Conservation (phyloP, 1,140 invertebrate species). For the Caenorhabditis tropicalis region DNA sequence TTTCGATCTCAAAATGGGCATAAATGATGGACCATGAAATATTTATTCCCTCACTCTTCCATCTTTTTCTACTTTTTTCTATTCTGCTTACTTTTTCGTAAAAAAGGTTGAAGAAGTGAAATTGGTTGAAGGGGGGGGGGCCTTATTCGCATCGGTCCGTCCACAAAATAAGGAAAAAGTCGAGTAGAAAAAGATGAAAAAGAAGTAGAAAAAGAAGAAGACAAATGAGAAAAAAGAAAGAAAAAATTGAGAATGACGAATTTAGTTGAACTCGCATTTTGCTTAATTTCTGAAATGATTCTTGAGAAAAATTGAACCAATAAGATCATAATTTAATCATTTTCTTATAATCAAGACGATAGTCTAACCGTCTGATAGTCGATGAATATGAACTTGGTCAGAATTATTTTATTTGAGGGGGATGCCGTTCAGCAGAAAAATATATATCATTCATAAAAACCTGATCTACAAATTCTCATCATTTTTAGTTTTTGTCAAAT, state of each 20-base stretch:
- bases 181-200: background rate
- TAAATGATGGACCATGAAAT: constrained; percentile 33
- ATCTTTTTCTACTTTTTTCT: background rate
- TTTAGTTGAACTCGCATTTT: background rate
- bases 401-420: too few species aligned
- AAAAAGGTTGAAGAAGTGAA: constrained; percentile 6
- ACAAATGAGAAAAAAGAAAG: background rate
- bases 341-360: too few species aligned
- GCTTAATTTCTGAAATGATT: background rate
- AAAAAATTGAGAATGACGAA: background rate
- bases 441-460: too few species aligned
- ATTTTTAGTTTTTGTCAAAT: too few species aligned
- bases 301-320: too few species aligned
- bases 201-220: background rate
- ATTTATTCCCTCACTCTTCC: background rate
- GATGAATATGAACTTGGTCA: too few species aligned
- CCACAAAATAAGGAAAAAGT: background rate
- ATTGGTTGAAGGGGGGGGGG: constrained; percentile 7
- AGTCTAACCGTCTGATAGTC: too few species aligned
- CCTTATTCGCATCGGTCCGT: background rate
- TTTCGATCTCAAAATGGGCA: constrained; percentile 20
- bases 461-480: too few species aligned
- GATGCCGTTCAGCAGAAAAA: too few species aligned
- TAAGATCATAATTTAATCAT: too few species aligned
- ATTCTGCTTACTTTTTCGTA: background rate